Percentiles rank a stretch among this genome's conserved stretches.
Evolutionary conservation across 2,113 vertebrate species (phyloP).

Genomic region (Gymnogyps californianus): DNA sequence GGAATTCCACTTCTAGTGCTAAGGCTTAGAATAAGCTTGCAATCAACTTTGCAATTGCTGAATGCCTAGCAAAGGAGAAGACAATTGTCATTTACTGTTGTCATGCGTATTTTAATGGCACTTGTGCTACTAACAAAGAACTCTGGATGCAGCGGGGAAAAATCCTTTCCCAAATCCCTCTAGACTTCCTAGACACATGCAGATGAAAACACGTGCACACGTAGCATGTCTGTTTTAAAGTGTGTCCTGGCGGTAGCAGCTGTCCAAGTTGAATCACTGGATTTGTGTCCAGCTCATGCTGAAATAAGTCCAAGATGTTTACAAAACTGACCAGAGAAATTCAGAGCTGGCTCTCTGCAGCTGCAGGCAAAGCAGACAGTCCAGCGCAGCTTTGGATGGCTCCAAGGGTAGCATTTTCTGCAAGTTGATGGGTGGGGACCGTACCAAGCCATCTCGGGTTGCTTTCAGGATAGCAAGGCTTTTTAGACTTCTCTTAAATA

Average conservation of each 20-base stretch:
- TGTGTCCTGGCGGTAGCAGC: slow-evolving; percentile 2
- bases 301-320: slow-evolving; percentile 41
- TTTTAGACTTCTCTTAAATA: background rate
- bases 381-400: background rate
- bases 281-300: slow-evolving; percentile 4
- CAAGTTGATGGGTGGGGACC: background rate
- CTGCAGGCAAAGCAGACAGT: background rate
- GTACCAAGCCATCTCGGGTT: background rate
- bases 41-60: background rate
- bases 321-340: background rate
- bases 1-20: background rate
- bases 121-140: background rate
- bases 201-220: background rate
- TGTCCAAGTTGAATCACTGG: slow-evolving; percentile 20
- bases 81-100: background rate
- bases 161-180: background rate
- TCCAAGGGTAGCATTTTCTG: background rate
- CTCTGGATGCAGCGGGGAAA: background rate
- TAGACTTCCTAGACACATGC: background rate
- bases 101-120: background rate
- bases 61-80: background rate
- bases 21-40: background rate
- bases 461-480: background rate
- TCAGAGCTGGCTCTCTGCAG: background rate
- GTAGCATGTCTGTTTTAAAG: background rate